Base-by-base conservation (phyloP, 2,113 vertebrate species). In the Pantherophis guttatus region DNA sequence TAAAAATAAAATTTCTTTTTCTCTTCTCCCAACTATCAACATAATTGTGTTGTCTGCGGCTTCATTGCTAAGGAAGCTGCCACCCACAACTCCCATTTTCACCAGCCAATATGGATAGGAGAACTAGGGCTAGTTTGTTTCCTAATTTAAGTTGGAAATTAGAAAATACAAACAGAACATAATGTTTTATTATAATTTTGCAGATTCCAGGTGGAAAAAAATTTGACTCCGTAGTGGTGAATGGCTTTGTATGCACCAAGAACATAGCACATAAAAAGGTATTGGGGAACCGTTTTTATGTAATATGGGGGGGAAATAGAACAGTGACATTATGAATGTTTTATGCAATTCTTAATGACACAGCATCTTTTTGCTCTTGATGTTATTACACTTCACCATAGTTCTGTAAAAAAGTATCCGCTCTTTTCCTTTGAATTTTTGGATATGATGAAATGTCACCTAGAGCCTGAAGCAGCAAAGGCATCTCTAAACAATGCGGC, bases 241-340 rank as follows among this genome's bases (percentile, higher is more conserved):
- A 98, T 95, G 99, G 99, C 91, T 99, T 99, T 94, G 98, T 99
- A 53, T 99, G 99, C 97, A 99, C 99, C 90, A 99, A 99, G 97
- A 99, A 99, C 94, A 98, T 99, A 91, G 99, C 99, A 17, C 99
- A 99, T 96, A 99, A 99, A 97, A 99, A 99, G 99, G 99, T 99
- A 97, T 55, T 13, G 8, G 65, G 24, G 21, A 29, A 8, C 26
- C 33, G 13, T 70, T 21, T 90, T 81, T 81, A 29, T 54, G 0
- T 50, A 17, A n/a, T 15, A 5, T 44, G 91, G 8, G 19, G 29
- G 11, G 6, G 50, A 0, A 13, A 57, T 23, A 23, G 23, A 13
- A 5, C 17, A 39, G 44, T 59, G 29, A 39, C 39, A 90, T 52
- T 44, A 52, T 44, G 33, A 7, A 17, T 86, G 53, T 52, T 86